Base-by-base conservation (phyloP, 1,140 invertebrate genomes). In the Grapholita molesta region DNA sequence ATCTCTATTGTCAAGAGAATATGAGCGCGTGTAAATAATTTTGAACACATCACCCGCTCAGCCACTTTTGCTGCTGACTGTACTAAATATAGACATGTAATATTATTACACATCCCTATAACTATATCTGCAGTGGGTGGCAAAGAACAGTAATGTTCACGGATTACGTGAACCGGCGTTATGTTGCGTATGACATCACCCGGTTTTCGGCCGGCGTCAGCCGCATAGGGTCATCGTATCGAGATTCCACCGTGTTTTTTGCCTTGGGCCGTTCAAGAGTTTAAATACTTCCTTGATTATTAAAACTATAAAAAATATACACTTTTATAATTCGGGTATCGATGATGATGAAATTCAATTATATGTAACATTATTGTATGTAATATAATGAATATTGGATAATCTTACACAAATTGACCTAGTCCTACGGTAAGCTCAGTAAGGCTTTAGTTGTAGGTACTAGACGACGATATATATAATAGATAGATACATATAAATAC, bases 141-240 rank as follows among this genome's bases (percentile, higher is more conserved):
- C 24, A 23, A 57, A 55, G 5, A 32, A 30, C 21, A 30, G 18
- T 33, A 68, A 24, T 24, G 28, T 53, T 57, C 9, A 24, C 35
- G 11, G 32, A 30, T 69, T 69, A 69, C 68, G 61, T 69, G 61
- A 38, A 52, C 23, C 15, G 28, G 42, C 32, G 25, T 64, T 68
- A 55, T 70, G 66, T 73, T 55, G 23, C 38, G 65, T 33, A 71
- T 74, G 73, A 74, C 70, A 71, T 74, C 73, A 74, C 65, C 66
- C 42, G 42, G 15, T 48, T 53, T 48, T 64, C 18, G 32, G 53
- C 23, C 18, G 32, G 33, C 23, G 21, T 57, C 42, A 33, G 25
- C 23, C 9, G 30, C 42, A 42, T 57, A 57, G 53, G 53, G 53
- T 57, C 53, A 57, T 57, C 53, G 53, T 57, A 57, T 57, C 53